Conservation (phyloP, 2,113 vertebrate genomes). For the Myodes glareolus region DNA sequence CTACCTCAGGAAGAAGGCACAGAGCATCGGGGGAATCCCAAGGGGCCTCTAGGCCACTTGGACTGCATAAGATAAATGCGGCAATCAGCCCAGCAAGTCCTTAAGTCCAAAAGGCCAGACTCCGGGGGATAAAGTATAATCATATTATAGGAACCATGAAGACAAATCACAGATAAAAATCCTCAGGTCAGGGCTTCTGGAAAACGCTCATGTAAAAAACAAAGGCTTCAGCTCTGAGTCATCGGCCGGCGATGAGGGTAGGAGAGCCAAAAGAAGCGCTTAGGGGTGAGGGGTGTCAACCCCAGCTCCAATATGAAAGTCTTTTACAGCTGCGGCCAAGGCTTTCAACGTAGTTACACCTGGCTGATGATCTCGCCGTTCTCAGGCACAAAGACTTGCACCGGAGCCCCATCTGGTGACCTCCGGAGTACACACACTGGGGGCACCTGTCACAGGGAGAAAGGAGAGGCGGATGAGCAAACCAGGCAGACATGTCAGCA, state of each 20-base stretch:
- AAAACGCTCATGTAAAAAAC: conserved; percentile 36
- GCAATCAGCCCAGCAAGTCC: neutral
- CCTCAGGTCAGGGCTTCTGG: conserved; percentile 16
- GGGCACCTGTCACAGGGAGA: conserved; percentile 82
- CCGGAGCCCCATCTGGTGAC: conserved; percentile 89
- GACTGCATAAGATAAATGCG: neutral
- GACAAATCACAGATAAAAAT: conserved; percentile 35
- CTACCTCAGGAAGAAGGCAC: neutral
- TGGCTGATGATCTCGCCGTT: conserved; percentile 93
- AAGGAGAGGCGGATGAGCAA: neutral
- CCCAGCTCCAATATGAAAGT: neutral
- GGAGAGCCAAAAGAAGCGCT: conserved; percentile 32
- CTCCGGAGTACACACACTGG: conserved; percentile 89
- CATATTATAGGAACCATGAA: neutral
- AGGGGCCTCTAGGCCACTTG: neutral
- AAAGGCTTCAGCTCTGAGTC: conserved; percentile 60
- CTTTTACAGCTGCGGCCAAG: neutral
- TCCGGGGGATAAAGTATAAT: neutral
- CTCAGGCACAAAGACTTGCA: conserved; percentile 92
- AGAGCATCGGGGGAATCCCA: fast-evolving
- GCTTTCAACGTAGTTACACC: conserved; percentile 81
- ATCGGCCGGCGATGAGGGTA: conserved; percentile 74
- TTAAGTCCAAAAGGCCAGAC: neutral
- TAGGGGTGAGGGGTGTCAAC: neutral
- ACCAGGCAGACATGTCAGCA: fast-evolving